These are phyloP conservation scores for Limnodromus scolopaceus DNA, from an alignment of 2,797 vertebrate species.

Conservation along the genomic window DNA sequence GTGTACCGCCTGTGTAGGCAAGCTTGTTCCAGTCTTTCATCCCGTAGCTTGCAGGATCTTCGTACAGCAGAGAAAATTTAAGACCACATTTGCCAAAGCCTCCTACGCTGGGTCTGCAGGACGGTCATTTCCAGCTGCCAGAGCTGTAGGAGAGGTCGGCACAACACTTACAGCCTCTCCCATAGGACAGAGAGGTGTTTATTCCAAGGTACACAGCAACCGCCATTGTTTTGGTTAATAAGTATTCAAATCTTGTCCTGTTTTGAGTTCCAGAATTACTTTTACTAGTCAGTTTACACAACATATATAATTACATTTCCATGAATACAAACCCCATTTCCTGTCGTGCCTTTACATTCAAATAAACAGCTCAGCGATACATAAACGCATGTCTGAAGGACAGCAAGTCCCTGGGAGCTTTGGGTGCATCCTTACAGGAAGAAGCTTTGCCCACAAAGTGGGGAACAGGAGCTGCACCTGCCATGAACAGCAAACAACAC, in stretches of 20 bases:
- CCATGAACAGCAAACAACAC: background rate
- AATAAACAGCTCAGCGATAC: background rate
- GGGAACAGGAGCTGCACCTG: background rate
- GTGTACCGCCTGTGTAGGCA: background rate
- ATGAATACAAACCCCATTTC: constrained; percentile 22
- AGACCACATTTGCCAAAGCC: background rate
- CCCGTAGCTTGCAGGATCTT: background rate
- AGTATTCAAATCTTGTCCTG: constrained; percentile 37
- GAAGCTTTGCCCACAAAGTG: background rate
- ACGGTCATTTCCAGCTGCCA: background rate
- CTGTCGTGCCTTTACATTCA: background rate
- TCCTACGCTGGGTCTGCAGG: background rate
- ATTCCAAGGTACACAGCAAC: background rate
- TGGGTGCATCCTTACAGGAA: background rate
- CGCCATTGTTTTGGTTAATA: constrained; percentile 19
- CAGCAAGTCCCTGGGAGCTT: background rate
- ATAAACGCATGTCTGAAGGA: background rate
- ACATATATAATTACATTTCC: constrained; percentile 50
- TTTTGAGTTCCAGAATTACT: constrained; percentile 23
- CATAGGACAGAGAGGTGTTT: background rate
- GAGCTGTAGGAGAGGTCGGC: background rate
- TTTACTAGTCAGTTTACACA: constrained; percentile 42
- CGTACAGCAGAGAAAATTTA: background rate
- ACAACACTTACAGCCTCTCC: background rate
- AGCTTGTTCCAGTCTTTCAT: background rate